phyloP scores from a whole-genome alignment of 2,888 invertebrate species.

The Drosophila bunnanda region DNA sequence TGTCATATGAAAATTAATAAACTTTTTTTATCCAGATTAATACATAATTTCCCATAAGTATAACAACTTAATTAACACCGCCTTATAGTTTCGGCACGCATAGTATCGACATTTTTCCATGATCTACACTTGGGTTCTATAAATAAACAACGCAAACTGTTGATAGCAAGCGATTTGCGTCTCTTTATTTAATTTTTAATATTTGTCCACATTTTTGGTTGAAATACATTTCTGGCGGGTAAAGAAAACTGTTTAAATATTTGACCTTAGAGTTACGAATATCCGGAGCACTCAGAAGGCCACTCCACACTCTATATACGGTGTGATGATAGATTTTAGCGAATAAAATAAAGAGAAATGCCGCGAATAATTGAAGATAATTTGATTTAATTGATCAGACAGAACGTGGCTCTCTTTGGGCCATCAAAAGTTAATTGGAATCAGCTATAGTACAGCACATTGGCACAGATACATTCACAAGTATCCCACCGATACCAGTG shows the following conservation, averaged over 20 bases:
- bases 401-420: slow-evolving; percentile 10
- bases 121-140: slow-evolving; percentile 30
- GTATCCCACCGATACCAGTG: slow-evolving; percentile 23
- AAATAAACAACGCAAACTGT: slow-evolving; percentile 49
- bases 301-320: slow-evolving; percentile 1
- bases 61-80: neutral
- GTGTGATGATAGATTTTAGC: neutral
- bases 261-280: slow-evolving; percentile 3
- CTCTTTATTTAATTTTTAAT: slow-evolving; percentile 29
- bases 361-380: slow-evolving; percentile 19
- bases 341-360: slow-evolving; percentile 4
- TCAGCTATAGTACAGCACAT: slow-evolving; percentile 6
- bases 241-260: slow-evolving; percentile 31
- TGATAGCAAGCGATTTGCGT: slow-evolving; percentile 38
- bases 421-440: slow-evolving; percentile 49
- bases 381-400: slow-evolving; percentile 37
- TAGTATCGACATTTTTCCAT: slow-evolving; percentile 8
- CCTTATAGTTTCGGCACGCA: neutral
- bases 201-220: slow-evolving; percentile 32
- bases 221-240: slow-evolving; percentile 1
- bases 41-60: neutral
- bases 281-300: slow-evolving; percentile 3
- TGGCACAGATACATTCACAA: neutral
- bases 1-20: neutral
- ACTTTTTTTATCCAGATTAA: neutral